Conservation (phyloP, 2,888 invertebrate species). For the Dasysyrphus tricinctus region DNA sequence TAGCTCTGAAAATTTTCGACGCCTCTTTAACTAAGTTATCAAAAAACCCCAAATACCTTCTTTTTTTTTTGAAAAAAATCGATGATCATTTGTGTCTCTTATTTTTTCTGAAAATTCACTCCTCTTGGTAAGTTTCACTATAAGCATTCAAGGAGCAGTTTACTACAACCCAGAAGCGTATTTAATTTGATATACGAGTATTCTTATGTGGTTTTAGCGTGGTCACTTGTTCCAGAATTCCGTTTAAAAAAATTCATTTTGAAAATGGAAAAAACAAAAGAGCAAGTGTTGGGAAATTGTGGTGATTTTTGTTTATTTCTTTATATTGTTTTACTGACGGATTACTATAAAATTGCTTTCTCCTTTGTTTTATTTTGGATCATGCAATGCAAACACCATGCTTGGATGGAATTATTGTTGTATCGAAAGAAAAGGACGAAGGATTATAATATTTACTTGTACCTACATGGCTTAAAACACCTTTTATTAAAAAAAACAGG, state of each 20-base stretch:
- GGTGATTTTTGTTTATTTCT: conserved; percentile 19
- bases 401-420: conserved; percentile 44
- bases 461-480: background rate
- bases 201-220: conserved; percentile 39
- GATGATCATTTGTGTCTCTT: no score
- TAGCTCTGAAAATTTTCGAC: no score
- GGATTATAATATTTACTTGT: conserved; percentile 4
- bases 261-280: conserved; percentile 17
- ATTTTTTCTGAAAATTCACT: no score
- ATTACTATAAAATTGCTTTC: conserved; percentile 47
- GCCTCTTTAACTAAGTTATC: no score
- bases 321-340: conserved; percentile 52
- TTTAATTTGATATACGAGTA: background rate
- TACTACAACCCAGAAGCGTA: background rate
- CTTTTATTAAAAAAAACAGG: background rate
- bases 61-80: no score
- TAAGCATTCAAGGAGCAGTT: background rate
- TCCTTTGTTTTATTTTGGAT: conserved; percentile 23
- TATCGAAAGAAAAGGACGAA: background rate
- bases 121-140: no score
- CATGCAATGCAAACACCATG: background rate
- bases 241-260: conserved; percentile 29
- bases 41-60: no score
- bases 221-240: background rate
- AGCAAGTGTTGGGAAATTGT: conserved; percentile 37